Evolutionary conservation across 2,888 invertebrate species (phyloP).

Genomic region (Drosophila phalerata): DNA sequence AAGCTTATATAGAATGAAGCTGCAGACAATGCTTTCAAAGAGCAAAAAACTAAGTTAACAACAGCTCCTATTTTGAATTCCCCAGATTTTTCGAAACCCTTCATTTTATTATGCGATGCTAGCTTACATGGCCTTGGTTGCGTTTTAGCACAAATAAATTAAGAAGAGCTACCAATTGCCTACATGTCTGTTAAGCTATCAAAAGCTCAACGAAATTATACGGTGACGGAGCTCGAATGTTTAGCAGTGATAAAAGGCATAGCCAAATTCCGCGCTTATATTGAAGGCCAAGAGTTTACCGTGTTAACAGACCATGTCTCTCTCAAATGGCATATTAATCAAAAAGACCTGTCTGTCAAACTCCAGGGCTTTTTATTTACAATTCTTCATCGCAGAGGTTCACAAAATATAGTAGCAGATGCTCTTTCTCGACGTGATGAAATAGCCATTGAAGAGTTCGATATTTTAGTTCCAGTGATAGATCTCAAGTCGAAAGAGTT

Average conservation of each 20-base stretch:
- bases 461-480: too few species aligned
- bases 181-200: constrained; percentile 5
- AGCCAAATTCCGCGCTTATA: constrained; percentile 3
- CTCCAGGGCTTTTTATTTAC: background rate
- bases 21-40: background rate
- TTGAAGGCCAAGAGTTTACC: background rate
- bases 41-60: constrained; percentile 1
- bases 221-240: background rate
- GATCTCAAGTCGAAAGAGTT: too few species aligned
- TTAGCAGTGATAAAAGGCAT: constrained; percentile 3
- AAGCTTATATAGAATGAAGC: background rate
- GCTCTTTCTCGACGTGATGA: too few species aligned
- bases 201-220: constrained; percentile 4
- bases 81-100: too few species aligned
- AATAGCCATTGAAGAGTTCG: too few species aligned
- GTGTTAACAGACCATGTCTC: background rate
- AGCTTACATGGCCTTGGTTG: constrained; percentile 3
- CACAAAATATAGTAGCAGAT: too few species aligned
- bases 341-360: background rate
- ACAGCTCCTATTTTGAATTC: background rate
- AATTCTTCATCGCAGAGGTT: background rate
- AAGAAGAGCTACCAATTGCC: constrained; percentile 4
- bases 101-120: constrained; percentile 1
- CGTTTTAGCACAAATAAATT: constrained; percentile 12
- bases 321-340: background rate